Evolutionary conservation across 2,888 invertebrate species (phyloP).

Genomic region (Sacculina carcini): DNA sequence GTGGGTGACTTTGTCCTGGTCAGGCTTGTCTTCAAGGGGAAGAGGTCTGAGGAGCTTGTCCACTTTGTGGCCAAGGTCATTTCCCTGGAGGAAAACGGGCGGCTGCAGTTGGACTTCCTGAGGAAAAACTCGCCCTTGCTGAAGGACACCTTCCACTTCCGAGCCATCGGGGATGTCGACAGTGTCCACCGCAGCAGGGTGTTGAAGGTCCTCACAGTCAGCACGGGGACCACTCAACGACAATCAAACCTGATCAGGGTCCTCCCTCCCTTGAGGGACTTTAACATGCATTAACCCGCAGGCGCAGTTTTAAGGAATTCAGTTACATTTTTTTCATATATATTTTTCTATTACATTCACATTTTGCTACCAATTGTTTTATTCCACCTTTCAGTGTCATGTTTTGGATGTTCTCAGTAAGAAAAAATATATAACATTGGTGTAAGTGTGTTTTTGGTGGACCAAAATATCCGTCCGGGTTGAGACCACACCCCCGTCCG

Average conservation of each 20-base stretch:
- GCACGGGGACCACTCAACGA: background rate
- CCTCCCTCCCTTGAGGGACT: background rate
- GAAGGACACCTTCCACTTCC: conserved; percentile 3
- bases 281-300: background rate
- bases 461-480: too few relatives aligned
- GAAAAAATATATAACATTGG: too few relatives aligned
- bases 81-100: background rate
- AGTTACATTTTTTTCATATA: too few relatives aligned
- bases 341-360: too few relatives aligned
- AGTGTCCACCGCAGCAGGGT: background rate
- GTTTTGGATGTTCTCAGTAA: too few relatives aligned
- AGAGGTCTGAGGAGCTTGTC: background rate
- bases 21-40: background rate
- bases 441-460: too few relatives aligned
- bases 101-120: background rate
- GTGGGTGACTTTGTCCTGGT: conserved; percentile 2
- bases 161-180: background rate
- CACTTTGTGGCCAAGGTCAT: background rate
- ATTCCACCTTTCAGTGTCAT: too few relatives aligned
- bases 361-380: too few relatives aligned
- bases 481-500: too few relatives aligned
- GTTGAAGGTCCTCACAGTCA: background rate
- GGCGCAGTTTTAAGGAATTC: too few relatives aligned
- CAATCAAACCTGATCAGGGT: background rate
- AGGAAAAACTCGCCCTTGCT: background rate